phyloP scores from a whole-genome alignment of 2,797 vertebrate genomes.

The Masticophis lateralis region DNA sequence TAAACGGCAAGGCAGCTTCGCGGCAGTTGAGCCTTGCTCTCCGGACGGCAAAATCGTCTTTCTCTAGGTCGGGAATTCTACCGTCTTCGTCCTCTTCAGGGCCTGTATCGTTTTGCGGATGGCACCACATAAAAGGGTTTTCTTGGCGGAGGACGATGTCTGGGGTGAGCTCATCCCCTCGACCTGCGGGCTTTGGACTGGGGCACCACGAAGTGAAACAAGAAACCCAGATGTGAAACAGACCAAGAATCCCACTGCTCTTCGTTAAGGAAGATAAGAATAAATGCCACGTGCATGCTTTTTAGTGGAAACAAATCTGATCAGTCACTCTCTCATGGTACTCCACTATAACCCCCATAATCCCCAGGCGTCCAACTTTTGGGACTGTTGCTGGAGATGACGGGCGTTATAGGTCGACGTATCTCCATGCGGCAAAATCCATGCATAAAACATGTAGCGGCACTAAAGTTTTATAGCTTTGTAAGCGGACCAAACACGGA shows the following conservation, averaged over 20 bases:
- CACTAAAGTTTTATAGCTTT: neutral
- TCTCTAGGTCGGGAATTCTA: constrained; percentile 85
- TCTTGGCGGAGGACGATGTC: constrained; percentile 86
- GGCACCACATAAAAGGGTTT: constrained; percentile 79
- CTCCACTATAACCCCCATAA: neutral
- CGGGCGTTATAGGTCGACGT: neutral
- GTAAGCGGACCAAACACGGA: neutral
- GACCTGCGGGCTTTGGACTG: constrained; percentile 64
- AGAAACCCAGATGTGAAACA: constrained; percentile 44
- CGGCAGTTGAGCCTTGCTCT: constrained; percentile 73
- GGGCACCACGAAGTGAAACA: constrained; percentile 66
- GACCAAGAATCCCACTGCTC: constrained; percentile 33
- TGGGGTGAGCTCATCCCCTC: constrained; percentile 68
- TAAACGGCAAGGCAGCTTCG: constrained; percentile 60
- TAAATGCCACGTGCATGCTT: constrained; percentile 7
- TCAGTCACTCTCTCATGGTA: neutral
- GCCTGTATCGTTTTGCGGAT: constrained; percentile 75
- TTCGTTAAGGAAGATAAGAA: constrained; percentile 28
- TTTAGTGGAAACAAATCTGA: constrained; percentile 55
- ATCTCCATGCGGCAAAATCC: constrained; percentile 18
- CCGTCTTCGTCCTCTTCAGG: constrained; percentile 71
- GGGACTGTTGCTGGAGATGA: neutral
- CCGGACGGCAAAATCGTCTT: constrained; percentile 86
- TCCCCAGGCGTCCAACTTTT: neutral
- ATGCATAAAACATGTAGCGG: neutral